Evolutionary conservation across 2,797 vertebrate species (phyloP).

Genomic region (Liasis olivaceus): DNA sequence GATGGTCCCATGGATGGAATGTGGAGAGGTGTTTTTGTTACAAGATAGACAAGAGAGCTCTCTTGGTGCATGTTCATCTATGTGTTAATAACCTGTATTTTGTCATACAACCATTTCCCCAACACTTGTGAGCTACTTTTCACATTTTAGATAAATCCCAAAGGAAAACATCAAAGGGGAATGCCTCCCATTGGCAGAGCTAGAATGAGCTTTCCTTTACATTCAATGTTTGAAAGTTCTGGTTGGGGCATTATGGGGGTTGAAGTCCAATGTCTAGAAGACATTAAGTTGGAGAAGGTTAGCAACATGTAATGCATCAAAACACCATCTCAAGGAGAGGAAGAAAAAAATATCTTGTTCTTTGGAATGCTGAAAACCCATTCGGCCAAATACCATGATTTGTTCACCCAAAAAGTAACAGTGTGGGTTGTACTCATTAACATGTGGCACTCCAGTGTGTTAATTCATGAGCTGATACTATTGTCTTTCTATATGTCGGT

Average conservation of each 20-base stretch:
- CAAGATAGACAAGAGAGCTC: neutral
- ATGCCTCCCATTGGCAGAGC: neutral
- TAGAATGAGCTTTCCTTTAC: neutral
- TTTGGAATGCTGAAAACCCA: neutral
- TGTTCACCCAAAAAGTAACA: neutral
- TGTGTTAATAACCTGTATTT: neutral
- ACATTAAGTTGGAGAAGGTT: neutral
- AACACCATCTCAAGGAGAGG: neutral
- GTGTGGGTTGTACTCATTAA: neutral
- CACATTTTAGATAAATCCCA: neutral
- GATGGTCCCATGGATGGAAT: neutral
- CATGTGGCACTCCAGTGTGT: neutral
- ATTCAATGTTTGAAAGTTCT: neutral
- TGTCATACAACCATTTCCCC: neutral
- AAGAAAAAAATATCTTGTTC: too few species aligned
- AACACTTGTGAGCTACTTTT: neutral
- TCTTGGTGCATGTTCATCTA: neutral
- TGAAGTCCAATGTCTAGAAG: neutral
- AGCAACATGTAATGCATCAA: neutral
- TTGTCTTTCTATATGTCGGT: too few species aligned
- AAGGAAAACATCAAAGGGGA: neutral
- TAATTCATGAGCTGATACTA: neutral
- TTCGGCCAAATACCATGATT: neutral
- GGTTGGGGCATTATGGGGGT: neutral
- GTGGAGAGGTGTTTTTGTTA: neutral